Evolutionary conservation across 2,113 vertebrate genomes (phyloP).

Genomic region (Rattus norvegicus): GRCr8 NC_086037.1:59573501-59574000

Average conservation of each 20-base stretch:
- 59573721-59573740: background rate
- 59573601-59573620: background rate
- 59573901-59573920: background rate
- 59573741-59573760: background rate
- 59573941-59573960: too few relatives aligned
- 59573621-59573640: background rate
- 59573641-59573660: background rate
- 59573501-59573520: background rate
- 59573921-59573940: background rate
- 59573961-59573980: background rate
- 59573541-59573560: background rate
- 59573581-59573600: background rate
- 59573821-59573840: background rate
- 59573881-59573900: background rate
- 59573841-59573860: background rate
- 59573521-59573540: background rate
- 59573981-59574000: background rate
- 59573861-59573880: background rate
- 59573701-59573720: background rate
- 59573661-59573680: background rate
- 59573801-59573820: background rate
- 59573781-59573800: background rate
- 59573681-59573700: background rate
- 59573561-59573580: background rate
- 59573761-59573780: too few relatives aligned